Conservation (phyloP, 2,113 vertebrate species). For the Ophiodon elongatus region DNA sequence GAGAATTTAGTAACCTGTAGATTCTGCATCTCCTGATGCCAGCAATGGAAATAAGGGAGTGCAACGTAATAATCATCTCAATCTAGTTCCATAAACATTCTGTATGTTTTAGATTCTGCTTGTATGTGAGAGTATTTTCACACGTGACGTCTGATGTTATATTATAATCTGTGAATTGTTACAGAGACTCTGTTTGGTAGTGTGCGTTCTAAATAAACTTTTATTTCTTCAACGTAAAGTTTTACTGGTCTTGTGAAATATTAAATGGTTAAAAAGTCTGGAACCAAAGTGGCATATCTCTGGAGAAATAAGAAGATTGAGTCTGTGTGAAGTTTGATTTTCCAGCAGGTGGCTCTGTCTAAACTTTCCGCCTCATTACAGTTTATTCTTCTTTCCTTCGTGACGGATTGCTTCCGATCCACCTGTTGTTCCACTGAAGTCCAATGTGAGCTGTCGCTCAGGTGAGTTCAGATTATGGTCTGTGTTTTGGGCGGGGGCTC, state of each 20-base stretch:
- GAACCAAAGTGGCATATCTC: neutral
- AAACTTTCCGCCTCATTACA: no score
- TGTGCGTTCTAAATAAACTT: neutral
- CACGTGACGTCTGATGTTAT: neutral
- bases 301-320: neutral
- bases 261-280: neutral
- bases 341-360: no score
- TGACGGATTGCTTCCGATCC: neutral
- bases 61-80: neutral
- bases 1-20: neutral
- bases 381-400: neutral
- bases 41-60: neutral
- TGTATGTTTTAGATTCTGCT: neutral
- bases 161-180: neutral
- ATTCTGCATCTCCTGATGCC: neutral
- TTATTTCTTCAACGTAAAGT: neutral
- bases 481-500: conserved; percentile 89
- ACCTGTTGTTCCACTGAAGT: neutral
- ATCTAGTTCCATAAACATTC: neutral
- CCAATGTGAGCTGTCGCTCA: neutral
- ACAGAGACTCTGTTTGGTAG: neutral
- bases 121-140: neutral
- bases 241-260: neutral
- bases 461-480: conserved; percentile 83
- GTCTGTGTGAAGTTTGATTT: neutral